These are phyloP conservation scores for Gambusia yucatana DNA, from an alignment of 2,797 vertebrate species.

Conservation along the genomic window DNA sequence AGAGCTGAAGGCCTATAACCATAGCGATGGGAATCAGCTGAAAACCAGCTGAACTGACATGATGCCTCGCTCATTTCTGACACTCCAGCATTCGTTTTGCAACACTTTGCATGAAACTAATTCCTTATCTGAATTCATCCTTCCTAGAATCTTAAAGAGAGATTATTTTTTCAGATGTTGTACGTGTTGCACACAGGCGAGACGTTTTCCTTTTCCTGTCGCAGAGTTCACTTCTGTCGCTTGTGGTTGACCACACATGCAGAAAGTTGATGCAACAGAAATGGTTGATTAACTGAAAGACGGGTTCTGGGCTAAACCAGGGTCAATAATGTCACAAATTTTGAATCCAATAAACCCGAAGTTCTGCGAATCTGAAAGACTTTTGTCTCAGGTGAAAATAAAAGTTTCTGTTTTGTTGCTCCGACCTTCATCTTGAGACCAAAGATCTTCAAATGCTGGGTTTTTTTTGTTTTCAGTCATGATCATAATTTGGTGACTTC, in stretches of 20 bases:
- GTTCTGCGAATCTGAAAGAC: not conserved
- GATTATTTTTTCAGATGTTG: not conserved
- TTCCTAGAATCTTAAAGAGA: not conserved
- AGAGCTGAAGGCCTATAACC: not conserved
- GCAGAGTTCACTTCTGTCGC: not conserved
- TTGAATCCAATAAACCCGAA: not conserved
- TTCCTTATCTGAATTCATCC: not conserved
- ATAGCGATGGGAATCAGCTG: not conserved
- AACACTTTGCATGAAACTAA: conserved; percentile 1
- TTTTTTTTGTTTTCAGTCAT: not conserved
- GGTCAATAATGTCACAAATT: not conserved
- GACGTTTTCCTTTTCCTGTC: conserved; percentile 7
- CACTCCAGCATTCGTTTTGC: not conserved
- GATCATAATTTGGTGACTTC: not conserved
- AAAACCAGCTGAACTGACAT: not conserved
- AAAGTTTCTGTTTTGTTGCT: not conserved
- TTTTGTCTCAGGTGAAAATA: not conserved
- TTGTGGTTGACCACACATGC: conserved; percentile 11
- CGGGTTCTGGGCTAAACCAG: too few relatives aligned
- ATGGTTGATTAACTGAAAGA: not conserved
- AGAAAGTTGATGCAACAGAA: not conserved
- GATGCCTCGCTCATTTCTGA: not conserved
- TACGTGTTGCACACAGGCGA: not conserved
- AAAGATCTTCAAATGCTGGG: not conserved
- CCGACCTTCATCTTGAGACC: not conserved